Evolutionary conservation across 2,113 vertebrate genomes (phyloP), one percentile per base, ranked within the genome.

Genomic region (Chloropsis cyanopogon): DNA sequence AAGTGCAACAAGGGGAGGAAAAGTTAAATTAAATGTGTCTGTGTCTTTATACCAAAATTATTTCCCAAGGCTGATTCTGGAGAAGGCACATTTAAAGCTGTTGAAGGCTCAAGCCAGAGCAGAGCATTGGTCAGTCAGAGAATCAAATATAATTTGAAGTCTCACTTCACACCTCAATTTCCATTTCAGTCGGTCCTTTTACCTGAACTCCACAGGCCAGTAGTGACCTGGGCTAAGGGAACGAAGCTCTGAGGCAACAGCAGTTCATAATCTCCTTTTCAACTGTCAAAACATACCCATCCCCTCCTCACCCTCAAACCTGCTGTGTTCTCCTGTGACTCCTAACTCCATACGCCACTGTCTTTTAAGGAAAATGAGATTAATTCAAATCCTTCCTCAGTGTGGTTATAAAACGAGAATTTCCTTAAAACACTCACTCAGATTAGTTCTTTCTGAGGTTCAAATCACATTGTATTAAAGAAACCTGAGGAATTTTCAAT

Each of bases 401-500:
- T 42, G 77, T 82, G 52, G 10, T 66, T 92, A 56, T 80, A 64
- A 72, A 93, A 93, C 19, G 16, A 61, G 42, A 85, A 90, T 73
- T 93, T 72, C 72, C 59, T 82, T 86, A 60, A 95, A 49, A 16
- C 25, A 19, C 37, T 80, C 35, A 46, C 24, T 81, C 56, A 56
- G 53, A 86, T 50, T 50, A 85, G 44, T 47, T 54, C 44, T n/a
- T 96, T 75, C 87, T n/a, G 60, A 94, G 24, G 28, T 70, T 95
- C 89, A 81, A 20, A 14, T 83, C 28, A 71, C 63, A 37, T 46
- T 88, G 41, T 64, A 63, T 39, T 72, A 86, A 94, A 79, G 82
- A 18, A 95, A 90, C 29, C n/a, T 57, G 52, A 88, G 44, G 90
- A 88, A 94, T 97, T 93, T 95, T 92, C 79, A 92, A 33, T 92